These are phyloP conservation scores for Halictus quadricinctus DNA, from an alignment of 2,888 invertebrate species.

Conservation along the genomic window DNA sequence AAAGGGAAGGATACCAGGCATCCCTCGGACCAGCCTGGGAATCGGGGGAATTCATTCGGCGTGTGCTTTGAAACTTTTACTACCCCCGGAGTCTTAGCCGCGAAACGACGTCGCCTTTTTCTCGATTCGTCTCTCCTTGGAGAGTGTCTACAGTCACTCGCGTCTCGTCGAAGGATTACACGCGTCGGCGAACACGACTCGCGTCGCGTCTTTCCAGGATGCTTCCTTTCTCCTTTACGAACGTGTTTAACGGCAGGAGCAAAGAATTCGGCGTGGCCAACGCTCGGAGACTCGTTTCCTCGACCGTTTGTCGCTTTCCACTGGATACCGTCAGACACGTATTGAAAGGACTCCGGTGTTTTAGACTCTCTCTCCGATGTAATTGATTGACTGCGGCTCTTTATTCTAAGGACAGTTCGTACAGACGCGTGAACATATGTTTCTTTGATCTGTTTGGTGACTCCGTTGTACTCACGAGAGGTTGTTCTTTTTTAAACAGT, in stretches of 20 bases:
- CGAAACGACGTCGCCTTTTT: background rate
- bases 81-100: background rate
- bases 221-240: background rate
- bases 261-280: background rate
- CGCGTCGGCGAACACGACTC: slow-evolving; percentile 7
- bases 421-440: background rate
- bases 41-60: slow-evolving; percentile 21
- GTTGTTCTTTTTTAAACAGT: background rate
- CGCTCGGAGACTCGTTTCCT: background rate
- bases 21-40: background rate
- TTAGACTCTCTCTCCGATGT: background rate
- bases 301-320: background rate
- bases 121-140: background rate
- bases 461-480: background rate
- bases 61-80: slow-evolving; percentile 3
- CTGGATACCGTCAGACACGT: background rate
- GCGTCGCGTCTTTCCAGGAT: background rate
- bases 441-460: background rate
- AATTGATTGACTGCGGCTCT: background rate
- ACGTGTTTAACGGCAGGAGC: background rate
- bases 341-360: background rate
- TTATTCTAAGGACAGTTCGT: background rate
- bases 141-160: background rate
- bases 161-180: slow-evolving; percentile 11
- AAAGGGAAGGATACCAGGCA: slow-evolving; percentile 16